phyloP scores from a whole-genome alignment of 37 sponge, comb jelly and placozoan genomes.

The Bolinopsis microptera region DNA sequence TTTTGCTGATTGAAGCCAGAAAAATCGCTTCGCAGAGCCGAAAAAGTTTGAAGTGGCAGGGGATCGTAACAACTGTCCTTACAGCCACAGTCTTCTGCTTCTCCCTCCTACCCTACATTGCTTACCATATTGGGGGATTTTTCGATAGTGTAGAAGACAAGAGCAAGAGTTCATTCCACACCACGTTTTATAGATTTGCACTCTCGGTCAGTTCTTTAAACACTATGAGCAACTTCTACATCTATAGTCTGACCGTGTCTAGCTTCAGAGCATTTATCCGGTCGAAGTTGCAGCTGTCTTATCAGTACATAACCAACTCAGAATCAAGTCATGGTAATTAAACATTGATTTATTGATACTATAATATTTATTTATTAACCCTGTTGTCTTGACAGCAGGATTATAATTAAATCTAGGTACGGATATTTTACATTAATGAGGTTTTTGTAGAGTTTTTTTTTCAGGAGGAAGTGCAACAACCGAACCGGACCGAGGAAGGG shows the following conservation, averaged over 20 bases:
- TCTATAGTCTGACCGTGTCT: not conserved
- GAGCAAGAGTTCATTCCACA: not conserved
- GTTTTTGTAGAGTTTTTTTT: no score
- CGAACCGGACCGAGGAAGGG: no score
- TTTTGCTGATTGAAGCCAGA: not conserved
- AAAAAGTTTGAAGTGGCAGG: not conserved
- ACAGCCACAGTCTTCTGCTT: not conserved
- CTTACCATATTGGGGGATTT: not conserved
- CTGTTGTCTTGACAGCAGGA: no score
- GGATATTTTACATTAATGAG: no score
- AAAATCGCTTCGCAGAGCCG: not conserved
- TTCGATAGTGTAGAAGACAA: not conserved
- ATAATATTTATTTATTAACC: no score
- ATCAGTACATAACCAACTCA: no score
- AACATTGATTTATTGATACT: no score
- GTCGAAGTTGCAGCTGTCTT: no score
- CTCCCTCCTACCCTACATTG: not conserved
- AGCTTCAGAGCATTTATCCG: not conserved
- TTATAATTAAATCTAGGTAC: no score
- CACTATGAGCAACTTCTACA: not conserved
- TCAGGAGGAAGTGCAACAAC: no score
- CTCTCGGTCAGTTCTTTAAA: not conserved
- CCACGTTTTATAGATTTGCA: not conserved
- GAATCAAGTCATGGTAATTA: no score
- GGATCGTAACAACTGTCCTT: not conserved